Base-by-base conservation (phyloP, 1,140 invertebrate species). In the Asbolus verrucosus region DNA sequence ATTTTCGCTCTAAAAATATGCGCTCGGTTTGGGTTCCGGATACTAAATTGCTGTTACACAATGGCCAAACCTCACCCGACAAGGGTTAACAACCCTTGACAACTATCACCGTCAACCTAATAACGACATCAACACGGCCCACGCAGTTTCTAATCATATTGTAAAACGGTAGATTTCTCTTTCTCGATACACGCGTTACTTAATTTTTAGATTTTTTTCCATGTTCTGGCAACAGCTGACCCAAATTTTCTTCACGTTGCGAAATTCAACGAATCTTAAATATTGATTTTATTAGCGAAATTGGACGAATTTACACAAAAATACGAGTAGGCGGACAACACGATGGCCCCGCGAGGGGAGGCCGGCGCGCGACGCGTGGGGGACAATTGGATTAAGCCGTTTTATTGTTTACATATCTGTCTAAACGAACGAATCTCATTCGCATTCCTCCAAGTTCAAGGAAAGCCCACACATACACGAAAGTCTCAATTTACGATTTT, bases 1-100 rank as follows among this genome's bases (percentile, higher is more conserved):
- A 59, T 59, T 59, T 59, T 13, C n/a, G 11, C 18, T 19, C 59
- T 36, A 59, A 59, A 59, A 59, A 59, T 59, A 59, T 16, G 30
- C 50, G 21, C 50, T 59, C 33, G 33, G 5, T 8, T 27, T 8
- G 24, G 3, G 24, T 8, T n/a, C n/a, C n/a, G n/a, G n/a, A n/a
- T n/a, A n/a, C n/a, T n/a, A n/a, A n/a, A n/a, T n/a, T n/a, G 8
- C 24, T 3, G 24, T 27, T 27, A 27, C 24, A 27, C 24, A 27
- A 27, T 27, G 24, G 24, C 24, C 24, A 3, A 8, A 27, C 24
- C 3, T 8, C 24, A 3, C 24, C 3, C 24, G 24, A 3, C 24
- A 8, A 8, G 24, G 33, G 33, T 11, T 4, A 36, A 36, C 33
- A 36, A 36, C 33, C 33, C 33, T n/a, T 8, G 8, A 27, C 24